Conservation (phyloP, 2,888 invertebrate genomes). For the Hartigia nigra region DNA sequence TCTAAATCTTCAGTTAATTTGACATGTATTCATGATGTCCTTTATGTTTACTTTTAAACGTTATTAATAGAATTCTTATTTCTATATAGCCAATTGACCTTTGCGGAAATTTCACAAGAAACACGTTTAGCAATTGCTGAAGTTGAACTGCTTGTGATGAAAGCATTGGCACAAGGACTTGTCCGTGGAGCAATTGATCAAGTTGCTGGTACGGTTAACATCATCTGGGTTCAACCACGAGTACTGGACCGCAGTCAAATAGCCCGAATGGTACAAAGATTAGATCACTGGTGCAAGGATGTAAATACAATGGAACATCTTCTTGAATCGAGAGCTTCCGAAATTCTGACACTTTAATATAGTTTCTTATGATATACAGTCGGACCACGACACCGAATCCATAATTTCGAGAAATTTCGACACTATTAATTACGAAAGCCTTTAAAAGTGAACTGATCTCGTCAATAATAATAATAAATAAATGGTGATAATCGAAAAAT, state of each 20-base stretch:
- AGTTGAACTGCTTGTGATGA: conserved; percentile 97
- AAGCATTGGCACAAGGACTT: conserved; percentile 94
- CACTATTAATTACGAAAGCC: not conserved
- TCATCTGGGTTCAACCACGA: conserved; percentile 89
- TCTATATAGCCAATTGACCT: conserved; percentile 77
- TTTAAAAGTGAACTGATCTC: not conserved
- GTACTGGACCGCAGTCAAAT: conserved; percentile 80
- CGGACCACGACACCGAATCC: not conserved
- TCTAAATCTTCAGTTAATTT: conserved; percentile 4
- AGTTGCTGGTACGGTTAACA: conserved; percentile 79
- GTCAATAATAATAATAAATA: not conserved
- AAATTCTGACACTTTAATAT: conserved; percentile 77
- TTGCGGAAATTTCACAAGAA: conserved; percentile 89
- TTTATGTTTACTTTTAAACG: conserved; percentile 1
- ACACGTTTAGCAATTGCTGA: conserved; percentile 86
- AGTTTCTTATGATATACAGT: conserved; percentile 13
- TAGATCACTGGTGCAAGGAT: conserved; percentile 80
- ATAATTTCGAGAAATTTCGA: not conserved
- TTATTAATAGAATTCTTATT: not conserved
- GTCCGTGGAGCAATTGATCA: conserved; percentile 96
- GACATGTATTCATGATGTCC: conserved; percentile 8
- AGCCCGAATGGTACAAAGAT: conserved; percentile 76
- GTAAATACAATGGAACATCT: conserved; percentile 79
- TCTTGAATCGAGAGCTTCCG: conserved; percentile 79
- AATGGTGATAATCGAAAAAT: not conserved